Evolutionary conservation across 2,797 vertebrate species (phyloP).

Genomic region (Dryobates pubescens): DNA sequence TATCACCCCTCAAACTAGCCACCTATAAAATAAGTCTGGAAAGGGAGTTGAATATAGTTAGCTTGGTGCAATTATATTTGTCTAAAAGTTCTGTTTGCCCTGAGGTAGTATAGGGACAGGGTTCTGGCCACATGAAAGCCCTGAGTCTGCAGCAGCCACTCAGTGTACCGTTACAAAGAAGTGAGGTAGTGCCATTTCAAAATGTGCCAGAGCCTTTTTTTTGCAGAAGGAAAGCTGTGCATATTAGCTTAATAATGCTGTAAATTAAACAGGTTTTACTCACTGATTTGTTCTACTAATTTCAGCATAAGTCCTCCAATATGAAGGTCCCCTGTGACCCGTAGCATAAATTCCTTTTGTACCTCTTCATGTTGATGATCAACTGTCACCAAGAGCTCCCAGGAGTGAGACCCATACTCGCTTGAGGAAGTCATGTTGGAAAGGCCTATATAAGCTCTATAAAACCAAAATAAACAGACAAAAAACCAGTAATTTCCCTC

Average conservation of each 20-base stretch:
- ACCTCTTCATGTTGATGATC: conserved; percentile 82
- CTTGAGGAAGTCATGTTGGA: conserved; percentile 82
- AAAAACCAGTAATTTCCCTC: neutral
- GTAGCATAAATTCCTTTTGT: conserved; percentile 78
- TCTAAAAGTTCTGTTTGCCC: neutral
- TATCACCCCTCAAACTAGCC: neutral
- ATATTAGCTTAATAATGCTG: neutral
- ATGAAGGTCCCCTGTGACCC: conserved; percentile 92
- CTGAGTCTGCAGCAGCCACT: neutral
- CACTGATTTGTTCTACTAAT: conserved; percentile 94
- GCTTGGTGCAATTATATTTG: neutral
- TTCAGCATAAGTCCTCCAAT: conserved; percentile 96
- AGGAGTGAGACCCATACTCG: conserved; percentile 85
- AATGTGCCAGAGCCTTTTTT: neutral
- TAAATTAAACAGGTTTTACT: conserved; percentile 73
- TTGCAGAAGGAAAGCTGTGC: neutral
- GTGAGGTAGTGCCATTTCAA: neutral
- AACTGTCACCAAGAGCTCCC: conserved; percentile 88
- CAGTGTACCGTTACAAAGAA: accelerated
- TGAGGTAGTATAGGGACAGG: neutral
- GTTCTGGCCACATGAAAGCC: neutral
- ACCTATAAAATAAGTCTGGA: neutral
- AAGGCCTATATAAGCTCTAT: conserved; percentile 15
- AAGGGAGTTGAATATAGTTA: neutral
- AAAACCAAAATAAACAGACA: neutral